A percentile compares a stretch with the other conserved stretches of the same genome.
Conservation (phyloP, 2,113 vertebrate species). For the Stigmatopora nigra region DNA sequence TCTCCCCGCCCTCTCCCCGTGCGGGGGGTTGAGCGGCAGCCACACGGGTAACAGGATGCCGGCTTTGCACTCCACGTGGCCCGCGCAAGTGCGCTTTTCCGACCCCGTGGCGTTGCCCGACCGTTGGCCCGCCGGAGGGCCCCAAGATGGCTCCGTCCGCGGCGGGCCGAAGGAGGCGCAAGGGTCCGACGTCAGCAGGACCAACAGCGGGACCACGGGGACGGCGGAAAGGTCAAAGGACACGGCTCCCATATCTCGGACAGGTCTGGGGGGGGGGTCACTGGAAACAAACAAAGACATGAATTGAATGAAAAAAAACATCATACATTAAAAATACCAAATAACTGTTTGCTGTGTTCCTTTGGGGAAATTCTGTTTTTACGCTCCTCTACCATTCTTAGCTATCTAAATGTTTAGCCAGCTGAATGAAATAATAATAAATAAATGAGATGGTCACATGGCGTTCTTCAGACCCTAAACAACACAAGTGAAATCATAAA, state of each 20-base stretch:
- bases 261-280: slow-evolving; percentile 19
- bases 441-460: no score
- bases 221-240: slow-evolving; percentile 26
- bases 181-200: slow-evolving; percentile 46
- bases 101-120: slow-evolving; percentile 26
- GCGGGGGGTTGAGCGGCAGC: slow-evolving; percentile 76
- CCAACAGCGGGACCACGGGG: slow-evolving; percentile 34
- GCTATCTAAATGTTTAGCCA: no score
- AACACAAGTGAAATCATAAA: no score
- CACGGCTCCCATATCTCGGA: slow-evolving; percentile 40
- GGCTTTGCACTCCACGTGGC: slow-evolving; percentile 65
- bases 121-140: slow-evolving; percentile 33
- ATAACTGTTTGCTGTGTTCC: neutral
- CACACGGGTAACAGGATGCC: slow-evolving; percentile 87
- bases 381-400: no score
- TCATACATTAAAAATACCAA: neutral
- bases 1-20: slow-evolving; percentile 76
- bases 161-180: slow-evolving; percentile 36
- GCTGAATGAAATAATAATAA: no score
- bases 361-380: no score
- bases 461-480: no score
- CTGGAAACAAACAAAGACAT: slow-evolving; percentile 12
- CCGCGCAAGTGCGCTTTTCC: slow-evolving; percentile 55
- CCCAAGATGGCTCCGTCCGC: slow-evolving; percentile 38
- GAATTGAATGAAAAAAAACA: neutral